phyloP scores from a whole-genome alignment of 1,140 invertebrate genomes.

The Achatina immaculata region DNA sequence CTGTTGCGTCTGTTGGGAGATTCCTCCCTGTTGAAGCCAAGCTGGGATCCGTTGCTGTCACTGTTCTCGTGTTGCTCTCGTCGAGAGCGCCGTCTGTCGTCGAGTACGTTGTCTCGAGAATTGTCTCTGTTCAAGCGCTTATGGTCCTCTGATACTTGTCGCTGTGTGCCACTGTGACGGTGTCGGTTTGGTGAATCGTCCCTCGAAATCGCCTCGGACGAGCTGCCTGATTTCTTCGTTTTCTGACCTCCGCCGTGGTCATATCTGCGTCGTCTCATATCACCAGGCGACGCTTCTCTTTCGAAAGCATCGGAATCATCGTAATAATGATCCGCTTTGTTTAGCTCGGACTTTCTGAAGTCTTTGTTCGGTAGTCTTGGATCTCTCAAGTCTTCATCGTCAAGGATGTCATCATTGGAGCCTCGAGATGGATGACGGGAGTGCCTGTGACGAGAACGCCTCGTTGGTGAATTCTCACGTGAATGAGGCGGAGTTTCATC shows the following conservation, averaged over 20 bases:
- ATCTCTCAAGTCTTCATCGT: constrained; percentile 51
- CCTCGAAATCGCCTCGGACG: constrained; percentile 59
- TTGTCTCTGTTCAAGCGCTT: constrained; percentile 53
- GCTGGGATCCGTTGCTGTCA: constrained; percentile 54
- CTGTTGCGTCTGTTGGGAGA: constrained; percentile 58
- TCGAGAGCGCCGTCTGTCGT: constrained; percentile 52
- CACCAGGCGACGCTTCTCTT: constrained; percentile 35
- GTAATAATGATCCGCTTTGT: constrained; percentile 73
- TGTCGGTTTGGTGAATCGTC: constrained; percentile 59
- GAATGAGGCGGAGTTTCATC: constrained; percentile 43
- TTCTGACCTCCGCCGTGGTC: constrained; percentile 27
- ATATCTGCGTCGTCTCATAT: constrained; percentile 20
- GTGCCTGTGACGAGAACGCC: constrained; percentile 38
- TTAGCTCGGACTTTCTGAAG: constrained; percentile 82
- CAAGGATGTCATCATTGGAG: constrained; percentile 54
- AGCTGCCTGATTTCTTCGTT: constrained; percentile 51
- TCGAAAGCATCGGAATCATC: constrained; percentile 48
- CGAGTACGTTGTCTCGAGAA: constrained; percentile 60
- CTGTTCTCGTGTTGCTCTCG: constrained; percentile 51
- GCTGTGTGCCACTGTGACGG: constrained; percentile 28
- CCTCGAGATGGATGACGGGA: constrained; percentile 42
- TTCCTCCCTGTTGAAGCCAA: constrained; percentile 62
- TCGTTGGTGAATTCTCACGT: constrained; percentile 52
- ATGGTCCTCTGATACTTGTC: constrained; percentile 40
- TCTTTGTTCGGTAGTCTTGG: constrained; percentile 77